Evolutionary conservation across 2,888 invertebrate species (phyloP).

Genomic region (Phyllotreta striolata): DNA sequence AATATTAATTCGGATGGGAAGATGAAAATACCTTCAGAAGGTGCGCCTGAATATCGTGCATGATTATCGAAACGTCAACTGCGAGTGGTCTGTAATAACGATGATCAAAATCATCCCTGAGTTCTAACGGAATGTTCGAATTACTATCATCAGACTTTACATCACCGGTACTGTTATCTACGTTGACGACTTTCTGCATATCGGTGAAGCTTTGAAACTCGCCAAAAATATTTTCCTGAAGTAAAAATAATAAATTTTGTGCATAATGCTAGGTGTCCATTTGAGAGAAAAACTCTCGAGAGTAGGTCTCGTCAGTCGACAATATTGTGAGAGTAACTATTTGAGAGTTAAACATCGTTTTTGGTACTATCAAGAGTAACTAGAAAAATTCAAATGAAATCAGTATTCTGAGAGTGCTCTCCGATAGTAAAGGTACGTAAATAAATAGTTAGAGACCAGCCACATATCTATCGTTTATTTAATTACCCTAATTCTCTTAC

Average conservation of each 20-base stretch:
- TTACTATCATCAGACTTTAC: constrained; percentile 73
- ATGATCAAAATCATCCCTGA: constrained; percentile 83
- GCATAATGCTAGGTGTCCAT: no score
- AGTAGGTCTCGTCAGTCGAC: no score
- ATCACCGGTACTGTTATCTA: constrained; percentile 58
- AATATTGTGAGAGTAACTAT: no score
- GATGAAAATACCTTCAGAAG: constrained; percentile 72
- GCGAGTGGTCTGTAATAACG: constrained; percentile 88
- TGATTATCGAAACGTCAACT: constrained; percentile 89
- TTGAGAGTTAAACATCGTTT: no score
- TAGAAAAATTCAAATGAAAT: no score
- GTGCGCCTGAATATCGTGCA: constrained; percentile 96
- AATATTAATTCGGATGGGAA: constrained; percentile 7
- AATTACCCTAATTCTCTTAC: no score
- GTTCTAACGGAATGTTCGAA: constrained; percentile 75
- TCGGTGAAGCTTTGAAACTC: constrained; percentile 95
- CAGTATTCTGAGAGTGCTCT: no score
- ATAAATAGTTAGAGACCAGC: no score
- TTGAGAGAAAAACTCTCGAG: no score
- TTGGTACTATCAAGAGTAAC: no score
- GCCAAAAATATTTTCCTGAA: constrained; percentile 94
- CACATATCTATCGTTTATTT: no score
- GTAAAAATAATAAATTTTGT: constrained; percentile 19
- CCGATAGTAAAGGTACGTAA: no score
- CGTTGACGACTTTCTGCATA: constrained; percentile 73